Percentiles rank a stretch among this genome's conserved stretches.
Evolutionary conservation across 2,113 vertebrate genomes (phyloP).

Genomic region (Neogobius melanostomus): DNA sequence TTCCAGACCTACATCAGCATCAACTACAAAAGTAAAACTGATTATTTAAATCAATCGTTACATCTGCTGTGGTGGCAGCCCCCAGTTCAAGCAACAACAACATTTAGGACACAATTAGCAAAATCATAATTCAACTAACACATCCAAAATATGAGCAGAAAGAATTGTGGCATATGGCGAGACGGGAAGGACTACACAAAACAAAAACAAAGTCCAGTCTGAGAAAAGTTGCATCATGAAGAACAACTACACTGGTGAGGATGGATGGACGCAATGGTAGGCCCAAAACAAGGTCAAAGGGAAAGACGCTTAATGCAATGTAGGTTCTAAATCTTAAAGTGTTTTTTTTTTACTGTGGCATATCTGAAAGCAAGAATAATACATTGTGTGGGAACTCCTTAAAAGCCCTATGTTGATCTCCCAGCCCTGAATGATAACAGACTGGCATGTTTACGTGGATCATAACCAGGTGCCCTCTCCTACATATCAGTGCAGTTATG

Average conservation of each 20-base stretch:
- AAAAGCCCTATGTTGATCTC: not conserved
- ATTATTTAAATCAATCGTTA: not conserved
- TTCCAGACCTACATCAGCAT: not conserved
- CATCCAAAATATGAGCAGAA: too few species aligned
- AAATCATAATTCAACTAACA: too few species aligned
- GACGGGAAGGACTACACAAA: too few species aligned
- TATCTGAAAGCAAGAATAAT: too few species aligned
- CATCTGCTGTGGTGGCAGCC: not conserved
- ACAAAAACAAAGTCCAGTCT: too few species aligned
- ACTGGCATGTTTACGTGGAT: constrained; percentile 35
- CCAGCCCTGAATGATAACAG: not conserved
- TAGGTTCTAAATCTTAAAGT: not conserved
- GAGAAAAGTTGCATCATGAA: not conserved
- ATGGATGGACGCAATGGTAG: too few species aligned
- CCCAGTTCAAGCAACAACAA: too few species aligned
- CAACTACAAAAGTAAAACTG: not conserved
- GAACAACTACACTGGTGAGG: not conserved
- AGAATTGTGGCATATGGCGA: too few species aligned
- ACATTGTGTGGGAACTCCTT: not conserved
- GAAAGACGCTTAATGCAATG: not conserved
- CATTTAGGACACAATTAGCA: too few species aligned
- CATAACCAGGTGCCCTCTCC: constrained; percentile 47
- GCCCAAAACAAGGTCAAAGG: too few species aligned
- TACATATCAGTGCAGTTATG: constrained; percentile 49
- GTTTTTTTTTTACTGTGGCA: too few species aligned